Evolutionary conservation across 2,113 vertebrate species (phyloP).

Genomic region (Neogobius melanostomus): DNA sequence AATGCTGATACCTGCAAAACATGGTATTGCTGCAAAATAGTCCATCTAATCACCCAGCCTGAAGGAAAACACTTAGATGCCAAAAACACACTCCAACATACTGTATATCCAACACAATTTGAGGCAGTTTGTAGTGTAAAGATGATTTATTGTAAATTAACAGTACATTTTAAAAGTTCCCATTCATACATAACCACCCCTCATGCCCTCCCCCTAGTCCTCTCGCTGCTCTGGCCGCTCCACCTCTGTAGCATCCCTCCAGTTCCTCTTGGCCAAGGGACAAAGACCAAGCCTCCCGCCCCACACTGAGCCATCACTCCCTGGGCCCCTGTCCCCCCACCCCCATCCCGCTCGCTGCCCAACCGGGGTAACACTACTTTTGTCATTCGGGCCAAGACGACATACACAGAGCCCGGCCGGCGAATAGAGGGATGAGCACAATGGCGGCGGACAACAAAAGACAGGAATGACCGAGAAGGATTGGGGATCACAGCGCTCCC

Average conservation of each 20-base stretch:
- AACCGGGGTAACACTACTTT: conserved; percentile 59
- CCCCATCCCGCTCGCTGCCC: conserved; percentile 17
- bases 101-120: not conserved
- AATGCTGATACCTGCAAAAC: no score
- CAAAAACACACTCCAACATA: not conserved
- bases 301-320: conserved; percentile 70
- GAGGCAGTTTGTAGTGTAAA: not conserved
- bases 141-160: conserved; percentile 3
- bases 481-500: conserved; percentile 16
- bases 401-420: conserved; percentile 16
- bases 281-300: conserved; percentile 62
- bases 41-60: no score
- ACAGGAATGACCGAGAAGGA: conserved; percentile 54
- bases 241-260: conserved; percentile 58
- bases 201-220: conserved; percentile 32
- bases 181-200: conserved; percentile 52
- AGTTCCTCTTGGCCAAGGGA: conserved; percentile 61
- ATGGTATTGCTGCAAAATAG: no score
- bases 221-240: conserved; percentile 14
- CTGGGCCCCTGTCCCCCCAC: conserved; percentile 13
- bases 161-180: conserved; percentile 36
- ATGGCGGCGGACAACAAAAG: conserved; percentile 50
- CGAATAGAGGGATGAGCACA: conserved; percentile 44
- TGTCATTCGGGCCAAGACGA: conserved; percentile 53
- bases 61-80: no score